A percentile compares a stretch with the other conserved stretches of the same genome.
These are phyloP conservation scores for Coryphaenoides rupestris DNA, from an alignment of 2,113 vertebrate genomes.

Conservation along the genomic window DNA sequence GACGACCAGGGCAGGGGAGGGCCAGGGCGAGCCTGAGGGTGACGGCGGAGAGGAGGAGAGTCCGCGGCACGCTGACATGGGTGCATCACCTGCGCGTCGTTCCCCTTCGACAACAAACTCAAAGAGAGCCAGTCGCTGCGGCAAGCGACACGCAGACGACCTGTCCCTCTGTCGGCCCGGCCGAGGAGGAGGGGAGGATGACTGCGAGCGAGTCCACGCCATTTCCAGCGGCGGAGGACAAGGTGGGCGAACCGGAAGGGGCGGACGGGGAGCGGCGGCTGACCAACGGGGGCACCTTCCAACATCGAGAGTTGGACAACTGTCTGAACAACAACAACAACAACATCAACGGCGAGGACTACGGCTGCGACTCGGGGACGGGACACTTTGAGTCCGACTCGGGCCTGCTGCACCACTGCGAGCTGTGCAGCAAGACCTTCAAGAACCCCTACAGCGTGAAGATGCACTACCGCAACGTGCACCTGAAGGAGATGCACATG, in stretches of 20 bases:
- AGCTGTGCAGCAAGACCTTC: conserved; percentile 92
- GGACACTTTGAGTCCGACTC: conserved; percentile 62
- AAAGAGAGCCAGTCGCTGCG: conserved; percentile 54
- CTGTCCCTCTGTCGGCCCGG: too few relatives aligned
- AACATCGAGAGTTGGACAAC: conserved; percentile 60
- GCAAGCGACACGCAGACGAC: conserved; percentile 48
- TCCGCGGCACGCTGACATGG: conserved; percentile 50
- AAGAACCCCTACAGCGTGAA: conserved; percentile 91
- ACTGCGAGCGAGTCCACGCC: conserved; percentile 36
- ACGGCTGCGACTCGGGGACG: conserved; percentile 62
- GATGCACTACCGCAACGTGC: conserved; percentile 90
- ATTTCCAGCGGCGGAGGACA: conserved; percentile 34
- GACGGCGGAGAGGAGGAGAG: conserved; percentile 28
- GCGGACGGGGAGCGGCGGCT: conserved; percentile 72
- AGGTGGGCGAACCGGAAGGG: conserved; percentile 66
- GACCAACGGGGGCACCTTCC: conserved; percentile 67
- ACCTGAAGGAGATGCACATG: conserved; percentile 87
- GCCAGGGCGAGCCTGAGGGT: conserved; percentile 11
- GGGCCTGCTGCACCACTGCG: conserved; percentile 81
- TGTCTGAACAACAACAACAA: conserved; percentile 24
- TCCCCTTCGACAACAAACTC: conserved; percentile 46
- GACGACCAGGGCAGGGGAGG: conserved; percentile 12
- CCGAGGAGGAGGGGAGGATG: conserved; percentile 30
- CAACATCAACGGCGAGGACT: conserved; percentile 58
- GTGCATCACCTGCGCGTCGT: conserved; percentile 42